A percentile compares a stretch with the other conserved stretches of the same genome.
Evolutionary conservation across 2,113 vertebrate species (phyloP).

Genomic region (Sciurus niger): DNA sequence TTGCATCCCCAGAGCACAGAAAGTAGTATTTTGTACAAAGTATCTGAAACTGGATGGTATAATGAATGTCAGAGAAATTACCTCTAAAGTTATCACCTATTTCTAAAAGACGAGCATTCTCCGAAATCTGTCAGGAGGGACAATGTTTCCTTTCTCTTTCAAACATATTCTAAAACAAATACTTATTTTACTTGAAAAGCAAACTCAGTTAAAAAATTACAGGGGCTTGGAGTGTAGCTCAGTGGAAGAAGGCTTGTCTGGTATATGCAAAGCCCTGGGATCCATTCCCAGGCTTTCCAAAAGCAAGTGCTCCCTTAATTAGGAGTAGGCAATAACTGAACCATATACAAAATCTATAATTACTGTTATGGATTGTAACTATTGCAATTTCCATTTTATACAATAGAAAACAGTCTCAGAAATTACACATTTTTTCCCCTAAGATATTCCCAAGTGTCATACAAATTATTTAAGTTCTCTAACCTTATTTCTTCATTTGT

Average conservation of each 20-base stretch:
- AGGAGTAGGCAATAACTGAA: not conserved
- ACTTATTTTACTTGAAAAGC: slow-evolving; percentile 9
- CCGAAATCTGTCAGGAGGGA: not conserved
- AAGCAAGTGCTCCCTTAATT: not conserved
- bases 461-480: not conserved
- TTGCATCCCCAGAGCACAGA: not conserved
- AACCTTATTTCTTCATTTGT: not conserved
- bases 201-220: not conserved
- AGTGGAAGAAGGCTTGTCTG: not conserved
- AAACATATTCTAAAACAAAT: not conserved
- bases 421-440: not conserved
- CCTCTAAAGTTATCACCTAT: not conserved
- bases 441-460: not conserved
- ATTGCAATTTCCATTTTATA: not conserved
- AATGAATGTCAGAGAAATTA: not conserved
- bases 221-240: not conserved
- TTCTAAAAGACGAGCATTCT: not conserved
- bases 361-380: no score
- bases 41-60: not conserved
- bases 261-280: not conserved
- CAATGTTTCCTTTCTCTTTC: not conserved
- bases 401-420: not conserved
- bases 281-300: not conserved
- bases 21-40: not conserved
- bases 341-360: not conserved